Evolutionary conservation across 1,140 invertebrate genomes (phyloP).

Genomic region (Choristoneura fumiferana): DNA sequence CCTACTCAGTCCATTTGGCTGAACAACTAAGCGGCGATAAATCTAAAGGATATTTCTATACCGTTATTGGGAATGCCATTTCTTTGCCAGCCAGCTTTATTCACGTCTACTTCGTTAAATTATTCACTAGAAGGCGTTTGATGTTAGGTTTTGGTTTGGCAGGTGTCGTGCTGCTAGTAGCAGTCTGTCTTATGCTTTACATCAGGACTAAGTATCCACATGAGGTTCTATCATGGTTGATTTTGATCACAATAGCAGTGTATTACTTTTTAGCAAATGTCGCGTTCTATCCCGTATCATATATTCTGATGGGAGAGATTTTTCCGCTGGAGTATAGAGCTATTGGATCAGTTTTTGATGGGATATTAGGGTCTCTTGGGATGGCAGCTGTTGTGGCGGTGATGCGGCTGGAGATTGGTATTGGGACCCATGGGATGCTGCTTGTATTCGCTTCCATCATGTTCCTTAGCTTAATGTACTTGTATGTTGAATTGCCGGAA

Average conservation of each 20-base stretch:
- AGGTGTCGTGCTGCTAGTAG: too few species aligned
- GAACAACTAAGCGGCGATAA: too few species aligned
- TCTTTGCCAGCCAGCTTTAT: too few species aligned
- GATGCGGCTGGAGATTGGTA: constrained; percentile 23
- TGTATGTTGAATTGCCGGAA: constrained; percentile 44
- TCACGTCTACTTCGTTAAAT: too few species aligned
- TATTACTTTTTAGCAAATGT: constrained; percentile 37
- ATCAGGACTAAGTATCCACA: too few species aligned
- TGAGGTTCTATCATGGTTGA: constrained; percentile 27
- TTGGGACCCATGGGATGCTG: constrained; percentile 34
- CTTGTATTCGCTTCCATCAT: constrained; percentile 29
- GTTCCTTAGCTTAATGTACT: constrained; percentile 29
- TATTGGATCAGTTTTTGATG: constrained; percentile 31
- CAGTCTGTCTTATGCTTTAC: neutral
- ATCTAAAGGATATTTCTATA: too few species aligned
- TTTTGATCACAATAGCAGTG: constrained; percentile 32
- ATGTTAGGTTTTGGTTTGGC: too few species aligned
- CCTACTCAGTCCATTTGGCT: too few species aligned
- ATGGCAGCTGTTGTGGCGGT: constrained; percentile 40
- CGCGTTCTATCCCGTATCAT: constrained; percentile 40
- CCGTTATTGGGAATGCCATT: too few species aligned
- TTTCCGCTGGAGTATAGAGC: constrained; percentile 47
- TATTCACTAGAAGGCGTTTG: too few species aligned
- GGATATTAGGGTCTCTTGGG: constrained; percentile 36
- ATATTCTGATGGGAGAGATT: constrained; percentile 43